Conservation (phyloP, 2,888 invertebrate genomes). For the Cheilosia impressa region DNA sequence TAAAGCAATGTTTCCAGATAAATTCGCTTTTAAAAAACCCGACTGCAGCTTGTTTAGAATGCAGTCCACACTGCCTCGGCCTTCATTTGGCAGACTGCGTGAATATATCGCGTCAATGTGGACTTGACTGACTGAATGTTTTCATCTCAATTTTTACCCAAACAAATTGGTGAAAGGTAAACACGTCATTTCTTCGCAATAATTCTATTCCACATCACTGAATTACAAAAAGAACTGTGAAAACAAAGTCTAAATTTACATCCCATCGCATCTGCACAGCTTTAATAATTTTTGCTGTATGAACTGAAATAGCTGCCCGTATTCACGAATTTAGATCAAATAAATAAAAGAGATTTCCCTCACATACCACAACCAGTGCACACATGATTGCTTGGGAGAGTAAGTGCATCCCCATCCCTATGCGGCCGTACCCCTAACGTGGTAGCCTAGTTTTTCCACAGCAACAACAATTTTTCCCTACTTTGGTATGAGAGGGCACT, state of each 20-base stretch:
- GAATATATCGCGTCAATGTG: no score
- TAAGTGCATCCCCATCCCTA: slow-evolving; percentile 14
- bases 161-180: no score
- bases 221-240: not conserved
- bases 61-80: no score
- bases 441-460: slow-evolving; percentile 51
- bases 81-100: no score
- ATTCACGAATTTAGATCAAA: slow-evolving; percentile 37
- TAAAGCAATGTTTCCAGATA: no score
- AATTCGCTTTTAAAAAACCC: no score
- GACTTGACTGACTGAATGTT: no score
- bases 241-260: not conserved
- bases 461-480: slow-evolving; percentile 6
- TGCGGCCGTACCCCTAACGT: not conserved
- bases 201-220: no score
- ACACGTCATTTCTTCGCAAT: no score
- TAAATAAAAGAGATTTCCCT: slow-evolving; percentile 10
- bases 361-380: not conserved
- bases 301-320: slow-evolving; percentile 4
- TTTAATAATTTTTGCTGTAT: not conserved
- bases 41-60: no score
- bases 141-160: no score
- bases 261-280: not conserved
- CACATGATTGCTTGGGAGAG: slow-evolving; percentile 6
- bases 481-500: slow-evolving; percentile 34